These are phyloP conservation scores for Dugesia japonica DNA, from an alignment of 2,888 invertebrate genomes.

Conservation along the genomic window DNA sequence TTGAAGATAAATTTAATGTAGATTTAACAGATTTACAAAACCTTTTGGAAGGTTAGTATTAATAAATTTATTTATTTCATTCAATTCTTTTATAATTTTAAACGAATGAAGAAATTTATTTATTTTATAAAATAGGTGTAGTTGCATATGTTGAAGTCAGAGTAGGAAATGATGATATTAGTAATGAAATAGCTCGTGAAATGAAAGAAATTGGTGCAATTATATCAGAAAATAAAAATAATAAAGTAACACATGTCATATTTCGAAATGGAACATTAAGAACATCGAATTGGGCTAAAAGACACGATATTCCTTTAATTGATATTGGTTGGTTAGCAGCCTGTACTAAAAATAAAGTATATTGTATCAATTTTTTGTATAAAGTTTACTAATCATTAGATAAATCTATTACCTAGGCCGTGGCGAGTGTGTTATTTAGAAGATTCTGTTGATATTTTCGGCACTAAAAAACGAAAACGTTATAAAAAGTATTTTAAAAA, in stretches of 20 bases:
- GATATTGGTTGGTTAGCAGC: not conserved
- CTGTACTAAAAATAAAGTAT: not conserved
- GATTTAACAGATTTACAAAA: slow-evolving; percentile 3
- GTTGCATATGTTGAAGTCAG: not conserved
- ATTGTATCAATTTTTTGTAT: no score
- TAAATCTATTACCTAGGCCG: not conserved
- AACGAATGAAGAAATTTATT: no score
- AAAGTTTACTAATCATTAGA: not conserved
- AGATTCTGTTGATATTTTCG: not conserved
- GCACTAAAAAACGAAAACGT: not conserved
- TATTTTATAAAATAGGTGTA: not conserved
- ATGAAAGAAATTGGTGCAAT: not conserved
- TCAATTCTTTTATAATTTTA: no score
- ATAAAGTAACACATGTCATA: not conserved
- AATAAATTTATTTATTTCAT: no score
- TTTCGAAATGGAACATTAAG: not conserved
- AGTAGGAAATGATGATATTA: not conserved
- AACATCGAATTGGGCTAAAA: slow-evolving; percentile 1
- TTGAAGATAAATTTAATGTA: not conserved
- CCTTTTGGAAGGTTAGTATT: slow-evolving; percentile 1
- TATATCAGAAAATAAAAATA: not conserved
- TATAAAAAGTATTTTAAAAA: not conserved
- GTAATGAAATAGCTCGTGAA: not conserved
- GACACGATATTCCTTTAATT: not conserved
- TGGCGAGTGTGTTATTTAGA: not conserved